Evolutionary conservation across 2,113 vertebrate species (phyloP), one percentile per base, ranked within the genome.

Genomic region (Fulica atra): DNA sequence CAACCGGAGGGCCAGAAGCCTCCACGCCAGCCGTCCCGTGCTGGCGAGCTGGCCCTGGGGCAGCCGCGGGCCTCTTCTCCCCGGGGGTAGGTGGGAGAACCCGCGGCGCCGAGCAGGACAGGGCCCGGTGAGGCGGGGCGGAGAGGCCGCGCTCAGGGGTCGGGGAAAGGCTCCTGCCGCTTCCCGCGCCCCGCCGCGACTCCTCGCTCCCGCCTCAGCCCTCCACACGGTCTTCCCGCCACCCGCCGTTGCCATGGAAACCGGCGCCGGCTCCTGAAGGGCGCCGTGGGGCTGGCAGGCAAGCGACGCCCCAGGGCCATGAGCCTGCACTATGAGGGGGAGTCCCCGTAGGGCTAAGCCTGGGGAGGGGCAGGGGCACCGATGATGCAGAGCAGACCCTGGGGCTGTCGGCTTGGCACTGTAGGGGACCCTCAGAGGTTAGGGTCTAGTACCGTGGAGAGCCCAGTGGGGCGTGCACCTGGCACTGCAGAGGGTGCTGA

Each of bases 201-300:
- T 26, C 60, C 31, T 18, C 24, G 29, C 20, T 42, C 6, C 20
- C 4, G 36, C 70, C 44, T 14, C 53, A 9, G 57, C 87, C 38
- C 48, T 16, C 48, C 57, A 10, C 29, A 13, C 44, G 56, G 80
- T 64, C 53, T 89, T 69, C 86, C 83, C 56, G 74, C 86, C 71
- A 28, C 36, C 33, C 44, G 69, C 66, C 31, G 86, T 82, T 86
- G 92, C 89, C 57, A 21, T 88, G 92, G 94, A 68, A 92, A 94
- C 92, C 14, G 48, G 66, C 74, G 54, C 83, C 87, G 44, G 92
- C 83, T 78, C 29, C 65, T n/a, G 16, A 28, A 44, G 35, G 15
- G 65, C 16, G 74, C 68, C 25, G 51, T 11, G 74, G 35, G 51
- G 56, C 76, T 13, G 93, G 20, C 6, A 8, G 79, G 79, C 56